Base-by-base conservation (phyloP, 92 coral and sea anemone species). In the Palythoa caribaeorum region DNA sequence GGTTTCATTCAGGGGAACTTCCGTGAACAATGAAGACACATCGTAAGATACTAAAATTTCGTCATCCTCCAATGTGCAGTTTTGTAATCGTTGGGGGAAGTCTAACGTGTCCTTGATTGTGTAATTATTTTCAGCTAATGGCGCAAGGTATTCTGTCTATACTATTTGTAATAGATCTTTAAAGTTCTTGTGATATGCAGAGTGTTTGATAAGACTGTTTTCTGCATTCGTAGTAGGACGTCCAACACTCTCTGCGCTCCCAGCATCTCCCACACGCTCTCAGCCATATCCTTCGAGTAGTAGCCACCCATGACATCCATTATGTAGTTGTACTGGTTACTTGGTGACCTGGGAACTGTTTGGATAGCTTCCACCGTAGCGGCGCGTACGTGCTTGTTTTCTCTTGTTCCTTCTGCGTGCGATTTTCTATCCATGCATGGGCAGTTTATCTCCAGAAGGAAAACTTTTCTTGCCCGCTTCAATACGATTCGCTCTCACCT, bases 351-450 rank as follows among this genome's bases (percentile, higher is more conserved):
- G 21, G 62, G 63, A 10, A 57, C 69, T 52, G 62, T 37, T 52
- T 13, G 59, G 59, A 50, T 38, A 79, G 84, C 69, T 79, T 75
- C 84, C 84, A 52, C 38, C 84, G 62, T 37, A 79, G 69, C 47
- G 84, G 28, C 28, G 28, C 28, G 28, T 28, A 28, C 28, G 28
- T 28, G 28, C 28, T 28, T 28, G 28, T 28, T 28, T 28, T 28
- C 28, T 28, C 28, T 28, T 28, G 28, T 28, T 28, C 28, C 28
- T 28, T 28, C 28, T 28, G 28, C 28, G 28, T 28, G 28, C 28
- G 28, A 28, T 28, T 28, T 28, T 28, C 28, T 28, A 28, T 28
- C 28, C 28, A 28, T 28, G 28, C 28, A 28, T 28, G 28, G 28
- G 28, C 28, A 28, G 28, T 28, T 28, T 28, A 28, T 28, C 28